These are phyloP conservation scores for Anarhynchus alexandrinus DNA, from an alignment of 2,113 vertebrate species.

Conservation along the genomic window DNA sequence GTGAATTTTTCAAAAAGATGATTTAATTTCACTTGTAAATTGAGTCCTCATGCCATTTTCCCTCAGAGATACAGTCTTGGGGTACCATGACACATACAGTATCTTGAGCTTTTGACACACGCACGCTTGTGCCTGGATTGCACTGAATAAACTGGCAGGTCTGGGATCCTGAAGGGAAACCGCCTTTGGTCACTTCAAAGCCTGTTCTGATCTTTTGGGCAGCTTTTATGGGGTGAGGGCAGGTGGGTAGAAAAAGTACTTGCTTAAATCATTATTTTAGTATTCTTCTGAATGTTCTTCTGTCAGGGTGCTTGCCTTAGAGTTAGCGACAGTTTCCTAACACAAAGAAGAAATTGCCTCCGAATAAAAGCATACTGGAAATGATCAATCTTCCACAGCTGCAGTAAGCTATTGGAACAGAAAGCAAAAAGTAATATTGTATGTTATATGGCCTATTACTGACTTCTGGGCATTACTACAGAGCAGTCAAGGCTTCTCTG, in stretches of 20 bases:
- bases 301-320: background rate
- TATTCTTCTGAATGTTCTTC: background rate
- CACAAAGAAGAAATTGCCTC: background rate
- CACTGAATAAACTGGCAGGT: background rate
- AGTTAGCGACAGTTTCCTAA: background rate
- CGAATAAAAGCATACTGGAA: background rate
- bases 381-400: background rate
- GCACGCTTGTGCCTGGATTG: background rate
- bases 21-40: background rate
- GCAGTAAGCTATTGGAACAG: background rate
- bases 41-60: background rate
- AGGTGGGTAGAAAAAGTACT: background rate
- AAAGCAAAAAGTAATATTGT: background rate
- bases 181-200: background rate
- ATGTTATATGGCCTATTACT: background rate
- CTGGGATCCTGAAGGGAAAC: background rate
- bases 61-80: background rate
- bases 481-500: background rate
- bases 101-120: background rate
- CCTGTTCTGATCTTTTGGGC: background rate
- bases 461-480: background rate
- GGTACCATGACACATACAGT: rapidly evolving
- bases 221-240: background rate
- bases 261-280: background rate
- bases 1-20: background rate